phyloP scores from a whole-genome alignment of 2,888 invertebrate species.

The Helobdella robusta region DNA sequence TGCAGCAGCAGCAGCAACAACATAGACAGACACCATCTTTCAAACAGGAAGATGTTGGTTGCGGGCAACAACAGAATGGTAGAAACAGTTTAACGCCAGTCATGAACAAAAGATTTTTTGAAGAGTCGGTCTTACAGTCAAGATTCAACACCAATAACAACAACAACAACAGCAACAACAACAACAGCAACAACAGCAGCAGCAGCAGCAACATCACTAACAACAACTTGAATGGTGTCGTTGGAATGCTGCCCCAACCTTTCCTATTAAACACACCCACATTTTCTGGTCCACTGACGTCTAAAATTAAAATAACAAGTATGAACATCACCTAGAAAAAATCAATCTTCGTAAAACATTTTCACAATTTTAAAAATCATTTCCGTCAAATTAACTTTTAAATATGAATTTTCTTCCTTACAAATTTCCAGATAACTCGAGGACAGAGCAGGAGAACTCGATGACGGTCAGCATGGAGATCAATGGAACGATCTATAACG shows the following conservation, averaged over 20 bases:
- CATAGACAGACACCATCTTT: not conserved
- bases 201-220: not conserved
- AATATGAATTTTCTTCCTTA: not conserved
- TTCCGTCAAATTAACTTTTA: not conserved
- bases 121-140: not conserved
- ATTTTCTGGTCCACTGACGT: no score
- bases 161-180: not conserved
- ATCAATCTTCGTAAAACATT: not conserved
- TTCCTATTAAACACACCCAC: no score
- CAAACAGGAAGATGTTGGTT: not conserved
- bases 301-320: no score
- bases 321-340: not conserved
- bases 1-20: not conserved
- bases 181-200: conserved; percentile 1
- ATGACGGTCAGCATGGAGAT: conserved; percentile 88
- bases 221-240: not conserved
- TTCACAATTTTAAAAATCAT: not conserved
- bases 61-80: not conserved
- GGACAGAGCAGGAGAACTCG: conserved; percentile 70
- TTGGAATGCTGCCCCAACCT: no score
- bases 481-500: conserved; percentile 88
- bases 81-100: no score
- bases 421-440: conserved; percentile 63
- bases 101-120: no score
- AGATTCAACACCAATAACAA: not conserved